Conservation (phyloP, 2,113 vertebrate genomes). For the Leucoraja erinaceus region DNA sequence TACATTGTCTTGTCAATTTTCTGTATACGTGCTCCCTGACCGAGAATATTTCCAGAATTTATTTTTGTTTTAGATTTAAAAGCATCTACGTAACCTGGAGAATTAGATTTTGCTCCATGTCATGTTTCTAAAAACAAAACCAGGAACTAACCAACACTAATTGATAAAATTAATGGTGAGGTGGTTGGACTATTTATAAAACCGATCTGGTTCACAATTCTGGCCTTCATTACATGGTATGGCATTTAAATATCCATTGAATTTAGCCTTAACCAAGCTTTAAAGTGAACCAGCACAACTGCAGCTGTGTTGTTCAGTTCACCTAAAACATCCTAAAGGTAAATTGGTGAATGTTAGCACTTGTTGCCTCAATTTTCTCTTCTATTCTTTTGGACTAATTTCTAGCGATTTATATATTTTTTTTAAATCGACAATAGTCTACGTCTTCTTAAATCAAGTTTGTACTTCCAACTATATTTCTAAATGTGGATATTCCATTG, state of each 20-base stretch:
- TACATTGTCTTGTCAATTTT: background rate
- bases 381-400: background rate
- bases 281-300: background rate
- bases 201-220: background rate
- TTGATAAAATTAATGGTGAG: background rate
- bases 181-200: background rate
- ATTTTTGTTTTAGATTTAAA: background rate
- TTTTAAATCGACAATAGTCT: background rate
- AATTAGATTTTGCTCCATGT: background rate
- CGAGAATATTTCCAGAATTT: background rate
- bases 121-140: background rate
- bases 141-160: background rate
- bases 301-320: background rate
- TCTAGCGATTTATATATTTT: no score
- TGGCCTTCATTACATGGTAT: background rate
- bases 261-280: background rate
- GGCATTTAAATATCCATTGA: background rate
- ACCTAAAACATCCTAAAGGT: no score
- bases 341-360: background rate
- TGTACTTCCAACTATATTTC: background rate
- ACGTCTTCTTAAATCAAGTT: background rate
- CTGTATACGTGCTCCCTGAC: background rate
- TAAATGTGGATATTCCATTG: no score
- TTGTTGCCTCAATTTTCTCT: background rate
- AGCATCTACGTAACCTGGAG: background rate